Base-by-base conservation (phyloP, 1,140 invertebrate genomes). In the Harpegnathos saltator region DNA sequence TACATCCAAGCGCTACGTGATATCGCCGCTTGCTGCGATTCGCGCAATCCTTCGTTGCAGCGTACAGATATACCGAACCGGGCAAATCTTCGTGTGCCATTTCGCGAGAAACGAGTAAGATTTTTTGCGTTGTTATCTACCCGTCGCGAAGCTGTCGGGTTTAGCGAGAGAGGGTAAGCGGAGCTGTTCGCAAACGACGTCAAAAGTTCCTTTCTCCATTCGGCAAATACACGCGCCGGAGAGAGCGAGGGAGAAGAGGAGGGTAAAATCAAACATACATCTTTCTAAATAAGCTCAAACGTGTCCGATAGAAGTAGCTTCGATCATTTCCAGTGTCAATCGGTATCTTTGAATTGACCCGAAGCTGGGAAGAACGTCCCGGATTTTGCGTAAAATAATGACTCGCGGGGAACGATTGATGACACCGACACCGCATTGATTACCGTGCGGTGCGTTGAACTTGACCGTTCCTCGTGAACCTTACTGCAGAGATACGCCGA, bases 71-170 rank as follows among this genome's bases (percentile, higher is more conserved):
- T 69, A 26, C 44, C 15, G 54, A 56, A 33, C 0, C 29, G 11
- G 12, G 44, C n/a, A 14, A 66, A 78, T 78, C 52, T 58, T 69
- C 44, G 14, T 72, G 59, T 69, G 3, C 44, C 75, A 80, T 71
- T 80, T 80, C 24, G 52, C 19, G 14, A 69, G 24, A 80, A 80
- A 80, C 29, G 52, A 80, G 17, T 24, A 14, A 48, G 65, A 80
- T 44, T 44, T 58, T 22, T 29, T 9, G 26, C 22, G 65, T 52
- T 71, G 71, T 58, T 59, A 33, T 26, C 11, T 56, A 66, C 9
- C 52, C 24, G 52, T 78, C 63, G 5, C 14, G 1, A 1, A 56
- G 12, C n/a, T 68, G 50, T 14, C 26, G 24, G 58, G 69, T 71
- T 58, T n/a, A 56, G 44, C 33, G 52, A 80, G 3, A 65, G 11